phyloP scores from a whole-genome alignment of 1,140 invertebrate genomes.

The Drosophila elegans region DNA sequence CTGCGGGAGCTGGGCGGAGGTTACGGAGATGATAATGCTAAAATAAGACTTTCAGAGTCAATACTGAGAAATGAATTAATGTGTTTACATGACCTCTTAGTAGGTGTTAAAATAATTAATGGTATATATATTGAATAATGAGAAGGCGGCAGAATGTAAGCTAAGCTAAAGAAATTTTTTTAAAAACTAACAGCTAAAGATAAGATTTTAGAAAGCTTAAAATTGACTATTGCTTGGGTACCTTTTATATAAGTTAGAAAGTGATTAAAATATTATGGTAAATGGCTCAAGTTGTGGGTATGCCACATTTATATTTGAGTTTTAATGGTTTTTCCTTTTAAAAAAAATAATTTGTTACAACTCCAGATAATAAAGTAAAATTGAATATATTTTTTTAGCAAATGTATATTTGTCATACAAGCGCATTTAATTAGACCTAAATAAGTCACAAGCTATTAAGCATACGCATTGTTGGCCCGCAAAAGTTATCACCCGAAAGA shows the following conservation, averaged over 20 bases:
- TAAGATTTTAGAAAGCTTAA: no score
- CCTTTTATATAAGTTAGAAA: no score
- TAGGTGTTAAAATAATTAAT: constrained; percentile 21
- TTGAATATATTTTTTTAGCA: neutral
- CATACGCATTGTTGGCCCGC: constrained; percentile 48
- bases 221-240: no score
- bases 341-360: no score
- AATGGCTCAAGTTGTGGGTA: no score
- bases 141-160: neutral
- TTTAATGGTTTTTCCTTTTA: no score
- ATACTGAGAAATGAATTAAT: neutral
- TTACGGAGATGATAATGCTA: constrained; percentile 10
- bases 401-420: neutral
- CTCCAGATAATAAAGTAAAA: no score
- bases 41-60: neutral
- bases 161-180: no score
- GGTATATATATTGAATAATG: constrained; percentile 2
- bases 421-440: neutral
- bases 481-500: constrained; percentile 23
- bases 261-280: no score
- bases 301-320: no score
- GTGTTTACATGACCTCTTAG: constrained; percentile 19
- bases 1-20: constrained; percentile 1
- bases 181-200: no score
- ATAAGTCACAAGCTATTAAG: constrained; percentile 36